These are phyloP conservation scores for Noctua pronuba DNA, from an alignment of 2,888 invertebrate genomes.

Conservation along the genomic window DNA sequence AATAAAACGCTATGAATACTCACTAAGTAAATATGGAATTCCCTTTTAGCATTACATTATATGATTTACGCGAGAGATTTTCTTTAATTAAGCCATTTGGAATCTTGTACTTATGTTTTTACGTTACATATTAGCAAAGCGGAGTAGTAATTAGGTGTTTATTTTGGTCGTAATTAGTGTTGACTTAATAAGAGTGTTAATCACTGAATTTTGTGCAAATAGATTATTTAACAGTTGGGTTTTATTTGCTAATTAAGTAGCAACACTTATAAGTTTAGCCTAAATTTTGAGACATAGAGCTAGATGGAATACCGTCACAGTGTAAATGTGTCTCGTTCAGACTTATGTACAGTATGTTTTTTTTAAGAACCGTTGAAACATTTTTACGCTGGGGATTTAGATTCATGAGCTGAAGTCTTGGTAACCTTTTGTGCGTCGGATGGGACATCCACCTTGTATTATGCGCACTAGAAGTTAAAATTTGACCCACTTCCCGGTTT, in stretches of 20 bases:
- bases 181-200: slow-evolving; percentile 17
- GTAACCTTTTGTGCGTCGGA: no score
- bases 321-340: not conserved
- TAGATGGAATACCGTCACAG: not conserved
- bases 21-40: slow-evolving; percentile 5
- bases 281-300: not conserved
- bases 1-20: slow-evolving; percentile 7
- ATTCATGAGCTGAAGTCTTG: no score
- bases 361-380: no score
- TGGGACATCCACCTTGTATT: no score
- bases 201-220: slow-evolving; percentile 6
- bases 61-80: slow-evolving; percentile 1
- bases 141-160: slow-evolving; percentile 11
- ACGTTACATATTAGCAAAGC: slow-evolving; percentile 6
- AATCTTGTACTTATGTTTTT: not conserved
- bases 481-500: no score
- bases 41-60: slow-evolving; percentile 3
- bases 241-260: slow-evolving; percentile 5
- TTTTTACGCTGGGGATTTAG: no score
- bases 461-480: no score
- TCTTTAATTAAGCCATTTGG: slow-evolving; percentile 6
- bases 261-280: no score
- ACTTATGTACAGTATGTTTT: not conserved
- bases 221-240: not conserved
- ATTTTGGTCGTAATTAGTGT: slow-evolving; percentile 13